A percentile compares a stretch with the other conserved stretches of the same genome.
Conservation (phyloP, 2,797 vertebrate genomes). For the Dallia pectoralis region DNA sequence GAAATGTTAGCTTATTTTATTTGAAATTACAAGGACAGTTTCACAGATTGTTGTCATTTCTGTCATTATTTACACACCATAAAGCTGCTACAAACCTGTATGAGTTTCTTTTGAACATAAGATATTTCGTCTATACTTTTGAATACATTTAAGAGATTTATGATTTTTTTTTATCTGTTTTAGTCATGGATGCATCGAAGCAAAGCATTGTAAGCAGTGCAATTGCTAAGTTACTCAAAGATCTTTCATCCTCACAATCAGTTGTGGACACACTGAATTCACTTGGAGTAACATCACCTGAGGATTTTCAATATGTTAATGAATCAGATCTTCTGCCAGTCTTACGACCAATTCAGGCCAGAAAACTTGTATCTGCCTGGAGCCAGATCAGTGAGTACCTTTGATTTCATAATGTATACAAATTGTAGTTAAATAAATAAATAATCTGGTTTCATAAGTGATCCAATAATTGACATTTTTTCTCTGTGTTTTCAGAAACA, state of each 20-base stretch:
- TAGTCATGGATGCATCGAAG: neutral
- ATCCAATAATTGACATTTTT: slow-evolving; percentile 6
- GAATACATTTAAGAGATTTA: neutral
- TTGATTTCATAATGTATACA: no score
- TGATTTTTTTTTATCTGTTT: neutral
- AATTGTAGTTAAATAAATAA: slow-evolving; percentile 8
- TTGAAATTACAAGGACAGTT: no score
- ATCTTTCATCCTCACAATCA: neutral
- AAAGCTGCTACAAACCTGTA: no score
- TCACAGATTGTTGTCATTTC: no score
- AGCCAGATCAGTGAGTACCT: slow-evolving; percentile 26
- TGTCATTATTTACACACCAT: no score
- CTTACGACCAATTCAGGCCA: neutral
- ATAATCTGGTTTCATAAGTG: slow-evolving; percentile 12
- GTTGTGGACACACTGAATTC: neutral
- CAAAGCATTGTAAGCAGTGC: neutral
- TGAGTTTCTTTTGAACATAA: no score
- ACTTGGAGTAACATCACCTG: neutral
- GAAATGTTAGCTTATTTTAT: no score
- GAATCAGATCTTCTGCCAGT: neutral
- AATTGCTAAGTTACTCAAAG: neutral
- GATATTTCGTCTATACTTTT: neutral
- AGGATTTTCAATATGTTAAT: neutral
- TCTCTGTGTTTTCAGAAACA: slow-evolving; percentile 12
- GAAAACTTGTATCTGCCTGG: slow-evolving; percentile 27